A percentile compares a stretch with the other conserved stretches of the same genome.
These are phyloP conservation scores for Xiphophorus birchmanni DNA, from an alignment of 2,797 vertebrate genomes.

Conservation along the genomic window DNA sequence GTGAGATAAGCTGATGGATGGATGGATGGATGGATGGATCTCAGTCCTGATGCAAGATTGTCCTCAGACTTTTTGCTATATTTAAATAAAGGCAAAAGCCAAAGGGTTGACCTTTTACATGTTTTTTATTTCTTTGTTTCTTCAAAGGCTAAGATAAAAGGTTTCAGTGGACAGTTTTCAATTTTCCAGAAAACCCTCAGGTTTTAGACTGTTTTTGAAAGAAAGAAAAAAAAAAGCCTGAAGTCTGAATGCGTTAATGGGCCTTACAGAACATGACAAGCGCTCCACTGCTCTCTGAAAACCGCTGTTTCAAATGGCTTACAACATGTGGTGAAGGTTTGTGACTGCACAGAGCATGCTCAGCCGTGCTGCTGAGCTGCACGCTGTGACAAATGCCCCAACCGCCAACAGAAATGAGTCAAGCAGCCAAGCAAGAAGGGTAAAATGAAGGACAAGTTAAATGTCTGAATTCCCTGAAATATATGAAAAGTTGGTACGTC, in stretches of 20 bases:
- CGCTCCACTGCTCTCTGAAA: neutral
- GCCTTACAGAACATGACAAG: neutral
- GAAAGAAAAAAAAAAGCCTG: neutral
- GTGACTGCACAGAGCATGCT: constrained; percentile 5
- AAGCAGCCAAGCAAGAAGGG: neutral
- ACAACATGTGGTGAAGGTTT: constrained; percentile 10
- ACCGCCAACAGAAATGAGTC: constrained; percentile 11
- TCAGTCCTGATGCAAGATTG: neutral
- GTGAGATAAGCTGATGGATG: neutral
- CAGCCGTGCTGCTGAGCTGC: constrained; percentile 1
- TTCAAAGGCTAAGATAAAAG: constrained; percentile 6
- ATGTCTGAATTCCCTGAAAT: constrained; percentile 1
- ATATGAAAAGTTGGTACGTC: neutral
- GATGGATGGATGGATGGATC: neutral
- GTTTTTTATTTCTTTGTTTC: neutral
- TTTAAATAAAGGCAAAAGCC: neutral
- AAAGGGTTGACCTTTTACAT: neutral
- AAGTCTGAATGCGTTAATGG: constrained; percentile 1
- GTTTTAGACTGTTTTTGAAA: constrained; percentile 1
- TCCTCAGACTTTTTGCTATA: neutral
- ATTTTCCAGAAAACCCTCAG: neutral
- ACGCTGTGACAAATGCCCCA: constrained; percentile 9
- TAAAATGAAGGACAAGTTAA: constrained; percentile 10
- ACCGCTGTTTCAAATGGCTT: constrained; percentile 3
- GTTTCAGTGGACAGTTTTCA: constrained; percentile 1